Conservation (phyloP, 1,140 invertebrate species). For the Eurosta solidaginis region DNA sequence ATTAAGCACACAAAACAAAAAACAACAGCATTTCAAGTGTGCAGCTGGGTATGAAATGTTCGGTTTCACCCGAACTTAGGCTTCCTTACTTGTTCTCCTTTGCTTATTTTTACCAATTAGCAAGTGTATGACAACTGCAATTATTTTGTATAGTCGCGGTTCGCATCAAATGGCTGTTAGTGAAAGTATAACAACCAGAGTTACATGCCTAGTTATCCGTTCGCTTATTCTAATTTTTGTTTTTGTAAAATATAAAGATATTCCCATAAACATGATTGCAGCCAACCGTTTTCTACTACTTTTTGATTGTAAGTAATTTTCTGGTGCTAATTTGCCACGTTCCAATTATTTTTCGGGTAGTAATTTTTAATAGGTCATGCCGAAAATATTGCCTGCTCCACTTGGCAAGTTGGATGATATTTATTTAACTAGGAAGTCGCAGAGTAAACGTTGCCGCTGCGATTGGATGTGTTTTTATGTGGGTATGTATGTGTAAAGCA, state of each 20-base stretch:
- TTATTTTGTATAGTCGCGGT: not conserved
- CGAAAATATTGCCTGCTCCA: constrained; percentile 11
- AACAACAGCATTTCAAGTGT: no score
- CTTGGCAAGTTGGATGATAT: no score
- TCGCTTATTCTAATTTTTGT: no score
- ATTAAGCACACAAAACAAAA: no score
- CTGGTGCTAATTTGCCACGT: not conserved
- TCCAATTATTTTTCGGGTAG: constrained; percentile 10
- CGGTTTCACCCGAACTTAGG: no score
- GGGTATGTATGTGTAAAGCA: not conserved
- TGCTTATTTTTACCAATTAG: not conserved
- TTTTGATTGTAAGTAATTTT: not conserved
- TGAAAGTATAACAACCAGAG: constrained; percentile 14
- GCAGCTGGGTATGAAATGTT: no score
- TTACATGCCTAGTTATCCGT: no score
- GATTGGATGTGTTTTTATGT: not conserved
- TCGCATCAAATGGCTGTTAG: not conserved
- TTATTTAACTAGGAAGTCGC: not conserved
- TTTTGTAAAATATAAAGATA: no score
- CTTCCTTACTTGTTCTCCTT: not conserved
- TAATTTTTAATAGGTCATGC: not conserved
- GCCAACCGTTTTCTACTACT: not conserved
- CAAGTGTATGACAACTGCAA: not conserved
- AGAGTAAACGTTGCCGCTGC: not conserved
- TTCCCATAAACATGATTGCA: not conserved